A percentile compares a stretch with the other conserved stretches of the same genome.
Evolutionary conservation across 1,140 invertebrate species (phyloP).

Genomic region (Homarus americanus): DNA sequence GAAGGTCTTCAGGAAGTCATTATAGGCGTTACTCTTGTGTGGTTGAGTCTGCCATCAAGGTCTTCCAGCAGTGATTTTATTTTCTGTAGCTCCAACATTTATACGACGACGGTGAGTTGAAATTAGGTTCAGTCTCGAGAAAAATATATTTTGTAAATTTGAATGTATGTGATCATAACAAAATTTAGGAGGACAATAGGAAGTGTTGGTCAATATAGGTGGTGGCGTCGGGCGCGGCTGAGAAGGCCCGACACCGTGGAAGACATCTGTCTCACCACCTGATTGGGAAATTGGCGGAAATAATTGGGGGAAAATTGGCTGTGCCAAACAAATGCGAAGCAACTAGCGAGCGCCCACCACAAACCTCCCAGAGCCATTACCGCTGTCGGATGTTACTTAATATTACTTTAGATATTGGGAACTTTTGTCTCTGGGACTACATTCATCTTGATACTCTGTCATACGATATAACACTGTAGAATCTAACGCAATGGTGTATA

Average conservation of each 20-base stretch:
- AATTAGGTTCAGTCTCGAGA: too few species aligned
- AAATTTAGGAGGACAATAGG: background rate
- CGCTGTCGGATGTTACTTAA: constrained; percentile 22
- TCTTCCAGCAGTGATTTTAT: too few species aligned
- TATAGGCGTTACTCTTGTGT: too few species aligned
- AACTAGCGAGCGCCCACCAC: constrained; percentile 2
- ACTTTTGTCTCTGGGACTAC: too few species aligned
- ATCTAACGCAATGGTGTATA: too few species aligned
- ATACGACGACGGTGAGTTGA: too few species aligned
- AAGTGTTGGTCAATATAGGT: background rate
- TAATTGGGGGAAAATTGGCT: constrained; percentile 64
- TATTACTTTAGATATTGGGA: background rate
- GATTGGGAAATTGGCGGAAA: constrained; percentile 65
- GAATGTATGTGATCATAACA: background rate
- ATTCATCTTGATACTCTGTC: too few species aligned
- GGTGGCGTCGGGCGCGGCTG: background rate
- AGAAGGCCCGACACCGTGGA: background rate
- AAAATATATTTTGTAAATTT: too few species aligned
- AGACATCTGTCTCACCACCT: constrained; percentile 55
- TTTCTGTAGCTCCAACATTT: too few species aligned
- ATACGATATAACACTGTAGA: too few species aligned
- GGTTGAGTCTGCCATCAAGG: too few species aligned
- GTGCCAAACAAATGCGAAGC: constrained; percentile 58
- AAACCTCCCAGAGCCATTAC: background rate
- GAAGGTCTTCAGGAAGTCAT: too few species aligned